These are phyloP conservation scores for Mesocricetus auratus DNA, from an alignment of 2,113 vertebrate species.

Conservation along the genomic window DNA sequence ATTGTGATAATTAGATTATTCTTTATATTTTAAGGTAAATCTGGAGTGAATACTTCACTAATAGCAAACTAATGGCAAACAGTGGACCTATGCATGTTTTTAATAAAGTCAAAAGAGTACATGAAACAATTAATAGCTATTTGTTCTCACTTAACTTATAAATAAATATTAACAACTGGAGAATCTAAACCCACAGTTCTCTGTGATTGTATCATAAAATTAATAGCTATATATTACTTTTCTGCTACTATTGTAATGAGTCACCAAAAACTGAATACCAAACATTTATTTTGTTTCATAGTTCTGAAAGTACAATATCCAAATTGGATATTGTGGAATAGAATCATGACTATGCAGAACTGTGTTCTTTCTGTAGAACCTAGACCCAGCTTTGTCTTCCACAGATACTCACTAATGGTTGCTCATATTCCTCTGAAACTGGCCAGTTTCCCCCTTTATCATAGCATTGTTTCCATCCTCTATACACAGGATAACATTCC, in stretches of 20 bases:
- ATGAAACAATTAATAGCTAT: background rate
- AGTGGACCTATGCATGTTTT: background rate
- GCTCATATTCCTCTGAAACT: rapidly evolving
- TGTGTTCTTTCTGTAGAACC: background rate
- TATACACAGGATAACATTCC: no score
- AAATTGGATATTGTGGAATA: background rate
- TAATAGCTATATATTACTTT: background rate
- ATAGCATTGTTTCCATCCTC: rapidly evolving
- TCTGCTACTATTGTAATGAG: background rate
- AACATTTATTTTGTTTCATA: background rate
- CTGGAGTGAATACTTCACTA: background rate
- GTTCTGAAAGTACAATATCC: background rate
- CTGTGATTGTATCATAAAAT: background rate
- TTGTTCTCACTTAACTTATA: background rate
- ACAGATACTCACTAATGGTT: background rate
- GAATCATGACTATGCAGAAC: background rate
- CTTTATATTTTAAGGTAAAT: background rate
- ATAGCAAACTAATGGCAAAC: background rate
- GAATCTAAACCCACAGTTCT: background rate
- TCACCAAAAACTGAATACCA: background rate
- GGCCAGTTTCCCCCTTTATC: background rate
- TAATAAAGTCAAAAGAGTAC: background rate
- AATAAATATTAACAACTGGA: background rate
- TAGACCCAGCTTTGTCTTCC: background rate
- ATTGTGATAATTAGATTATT: background rate